These are phyloP conservation scores for Calameuta idolon DNA, from an alignment of 2,888 invertebrate genomes.

Conservation along the genomic window DNA sequence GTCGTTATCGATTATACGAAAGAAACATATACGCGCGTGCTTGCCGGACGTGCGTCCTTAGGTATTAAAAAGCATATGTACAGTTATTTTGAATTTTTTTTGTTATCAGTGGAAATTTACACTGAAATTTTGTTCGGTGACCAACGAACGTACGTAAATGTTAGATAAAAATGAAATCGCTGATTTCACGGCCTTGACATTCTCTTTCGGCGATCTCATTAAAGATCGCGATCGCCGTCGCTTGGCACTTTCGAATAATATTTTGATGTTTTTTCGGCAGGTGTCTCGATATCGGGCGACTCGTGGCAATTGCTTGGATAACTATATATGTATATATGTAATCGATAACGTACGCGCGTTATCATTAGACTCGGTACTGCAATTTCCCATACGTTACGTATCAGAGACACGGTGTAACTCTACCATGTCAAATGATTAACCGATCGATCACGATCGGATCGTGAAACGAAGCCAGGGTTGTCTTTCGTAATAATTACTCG, in stretches of 20 bases:
- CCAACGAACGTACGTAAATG: neutral
- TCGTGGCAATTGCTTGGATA: neutral
- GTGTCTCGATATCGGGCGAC: neutral
- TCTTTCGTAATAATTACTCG: neutral
- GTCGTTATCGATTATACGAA: neutral
- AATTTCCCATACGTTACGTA: neutral
- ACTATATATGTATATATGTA: neutral
- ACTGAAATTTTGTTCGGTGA: neutral
- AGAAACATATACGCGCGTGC: neutral
- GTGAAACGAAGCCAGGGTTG: neutral
- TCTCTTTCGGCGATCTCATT: neutral
- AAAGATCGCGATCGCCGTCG: neutral
- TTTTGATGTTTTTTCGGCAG: neutral
- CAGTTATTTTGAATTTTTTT: neutral
- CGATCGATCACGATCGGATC: neutral
- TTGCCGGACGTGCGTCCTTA: neutral
- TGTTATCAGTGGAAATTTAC: neutral
- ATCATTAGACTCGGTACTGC: neutral
- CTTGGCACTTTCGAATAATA: neutral
- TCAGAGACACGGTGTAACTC: neutral
- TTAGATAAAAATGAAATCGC: neutral
- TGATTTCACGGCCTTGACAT: neutral
- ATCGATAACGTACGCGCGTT: neutral
- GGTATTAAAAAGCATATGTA: neutral
- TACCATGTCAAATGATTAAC: neutral